These are phyloP conservation scores for Sitta europaea DNA, from an alignment of 2,113 vertebrate species.

Conservation along the genomic window DNA sequence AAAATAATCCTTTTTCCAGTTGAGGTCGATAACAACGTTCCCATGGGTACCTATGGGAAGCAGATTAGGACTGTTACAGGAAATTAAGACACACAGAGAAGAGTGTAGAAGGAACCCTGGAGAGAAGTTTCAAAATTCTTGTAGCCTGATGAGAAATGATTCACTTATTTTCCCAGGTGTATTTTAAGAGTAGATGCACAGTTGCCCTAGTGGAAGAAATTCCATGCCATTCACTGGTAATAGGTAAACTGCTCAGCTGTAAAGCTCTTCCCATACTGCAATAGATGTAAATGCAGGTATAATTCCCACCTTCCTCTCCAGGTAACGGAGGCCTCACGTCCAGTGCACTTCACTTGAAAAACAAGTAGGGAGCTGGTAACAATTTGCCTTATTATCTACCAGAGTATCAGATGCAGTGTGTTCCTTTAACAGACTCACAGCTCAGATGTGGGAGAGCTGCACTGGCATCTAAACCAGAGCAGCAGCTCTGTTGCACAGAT, in stretches of 20 bases:
- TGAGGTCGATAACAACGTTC: conserved; percentile 35
- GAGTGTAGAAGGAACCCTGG: not conserved
- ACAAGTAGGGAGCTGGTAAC: not conserved
- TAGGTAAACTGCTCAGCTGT: not conserved
- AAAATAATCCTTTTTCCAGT: conserved; percentile 28
- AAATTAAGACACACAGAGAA: not conserved
- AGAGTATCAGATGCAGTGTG: not conserved
- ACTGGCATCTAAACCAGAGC: not conserved
- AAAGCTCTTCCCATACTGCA: not conserved
- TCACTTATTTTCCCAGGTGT: not conserved
- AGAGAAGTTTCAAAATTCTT: not conserved
- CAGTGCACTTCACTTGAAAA: not conserved
- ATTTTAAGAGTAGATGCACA: not conserved
- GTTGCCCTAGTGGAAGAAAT: not conserved
- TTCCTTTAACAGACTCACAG: not conserved
- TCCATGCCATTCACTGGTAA: not conserved
- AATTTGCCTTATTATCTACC: not conserved
- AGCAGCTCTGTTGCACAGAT: not conserved
- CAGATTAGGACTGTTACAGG: not conserved
- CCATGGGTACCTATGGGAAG: conserved; percentile 7
- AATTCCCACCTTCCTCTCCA: not conserved
- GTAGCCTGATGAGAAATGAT: conserved; percentile 11
- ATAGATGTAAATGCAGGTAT: not conserved
- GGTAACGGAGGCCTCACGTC: not conserved
- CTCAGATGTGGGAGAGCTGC: not conserved